Evolutionary conservation across 2,888 invertebrate species (phyloP).

Genomic region (Cenopis cana): DNA sequence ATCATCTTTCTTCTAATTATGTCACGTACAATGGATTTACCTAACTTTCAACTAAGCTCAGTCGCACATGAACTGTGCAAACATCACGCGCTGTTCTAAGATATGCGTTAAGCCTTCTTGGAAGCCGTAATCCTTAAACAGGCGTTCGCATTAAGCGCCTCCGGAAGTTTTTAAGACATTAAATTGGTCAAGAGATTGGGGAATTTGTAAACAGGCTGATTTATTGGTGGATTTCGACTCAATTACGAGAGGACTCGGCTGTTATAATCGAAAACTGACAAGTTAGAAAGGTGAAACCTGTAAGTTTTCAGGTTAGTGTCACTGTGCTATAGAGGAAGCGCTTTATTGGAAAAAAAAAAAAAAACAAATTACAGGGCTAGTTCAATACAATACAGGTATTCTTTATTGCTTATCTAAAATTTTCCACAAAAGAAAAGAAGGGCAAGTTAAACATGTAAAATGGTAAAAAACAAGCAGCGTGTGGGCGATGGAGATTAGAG

Average conservation of each 20-base stretch:
- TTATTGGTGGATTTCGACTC: not conserved
- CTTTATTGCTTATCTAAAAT: too few relatives aligned
- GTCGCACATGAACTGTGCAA: constrained; percentile 63
- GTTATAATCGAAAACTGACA: not conserved
- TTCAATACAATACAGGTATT: too few relatives aligned
- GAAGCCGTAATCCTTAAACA: constrained; percentile 63
- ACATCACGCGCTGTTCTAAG: constrained; percentile 67
- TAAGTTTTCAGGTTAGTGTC: too few relatives aligned
- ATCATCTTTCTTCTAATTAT: constrained; percentile 59
- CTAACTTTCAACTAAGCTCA: constrained; percentile 68
- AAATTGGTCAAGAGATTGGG: constrained; percentile 40
- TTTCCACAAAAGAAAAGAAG: too few relatives aligned
- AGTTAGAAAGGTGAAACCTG: too few relatives aligned
- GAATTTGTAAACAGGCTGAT: constrained; percentile 22
- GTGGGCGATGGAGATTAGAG: too few relatives aligned
- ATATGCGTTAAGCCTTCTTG: constrained; percentile 69
- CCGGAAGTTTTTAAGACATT: constrained; percentile 39
- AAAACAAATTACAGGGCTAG: too few relatives aligned
- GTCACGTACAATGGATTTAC: constrained; percentile 72
- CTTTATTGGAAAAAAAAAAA: too few relatives aligned
- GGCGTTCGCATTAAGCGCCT: constrained; percentile 44
- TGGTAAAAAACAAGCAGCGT: too few relatives aligned
- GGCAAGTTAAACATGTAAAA: too few relatives aligned
- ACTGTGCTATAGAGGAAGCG: too few relatives aligned
- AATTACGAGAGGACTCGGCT: not conserved